Evolutionary conservation across 2,797 vertebrate genomes (phyloP).

Genomic region (Eulemur albifrons): DNA sequence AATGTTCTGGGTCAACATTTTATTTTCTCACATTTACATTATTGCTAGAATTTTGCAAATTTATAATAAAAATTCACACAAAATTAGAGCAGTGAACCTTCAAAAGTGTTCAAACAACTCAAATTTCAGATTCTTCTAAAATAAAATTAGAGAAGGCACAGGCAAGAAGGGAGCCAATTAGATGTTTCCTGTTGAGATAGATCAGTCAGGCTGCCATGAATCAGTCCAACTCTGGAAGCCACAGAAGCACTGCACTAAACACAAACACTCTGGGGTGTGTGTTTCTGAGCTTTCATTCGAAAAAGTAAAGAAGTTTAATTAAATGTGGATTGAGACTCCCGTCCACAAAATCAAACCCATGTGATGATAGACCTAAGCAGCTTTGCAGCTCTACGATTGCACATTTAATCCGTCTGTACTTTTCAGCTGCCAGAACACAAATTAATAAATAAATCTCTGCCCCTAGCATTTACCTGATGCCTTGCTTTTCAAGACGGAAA

Average conservation of each 20-base stretch:
- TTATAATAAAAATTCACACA: not conserved
- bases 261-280: not conserved
- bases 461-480: slow-evolving; percentile 49
- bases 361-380: slow-evolving; percentile 64
- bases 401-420: slow-evolving; percentile 65
- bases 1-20: not conserved
- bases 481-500: slow-evolving; percentile 58
- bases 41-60: not conserved
- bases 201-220: slow-evolving; percentile 46
- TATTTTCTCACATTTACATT: slow-evolving; percentile 35
- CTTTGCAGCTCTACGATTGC: slow-evolving; percentile 52
- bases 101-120: not conserved
- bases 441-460: slow-evolving; percentile 41
- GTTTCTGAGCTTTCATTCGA: slow-evolving; percentile 61
- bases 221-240: slow-evolving; percentile 57
- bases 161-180: not conserved
- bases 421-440: slow-evolving; percentile 50
- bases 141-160: not conserved
- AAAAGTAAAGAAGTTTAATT: slow-evolving; percentile 78
- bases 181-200: not conserved
- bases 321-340: slow-evolving; percentile 71
- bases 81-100: not conserved
- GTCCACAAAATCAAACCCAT: slow-evolving; percentile 28
- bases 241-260: slow-evolving; percentile 45
- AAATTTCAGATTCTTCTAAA: slow-evolving; percentile 29